These are phyloP conservation scores for Brachyhypopomus occidentalis DNA, from an alignment of 2,113 vertebrate genomes.

Conservation along the genomic window DNA sequence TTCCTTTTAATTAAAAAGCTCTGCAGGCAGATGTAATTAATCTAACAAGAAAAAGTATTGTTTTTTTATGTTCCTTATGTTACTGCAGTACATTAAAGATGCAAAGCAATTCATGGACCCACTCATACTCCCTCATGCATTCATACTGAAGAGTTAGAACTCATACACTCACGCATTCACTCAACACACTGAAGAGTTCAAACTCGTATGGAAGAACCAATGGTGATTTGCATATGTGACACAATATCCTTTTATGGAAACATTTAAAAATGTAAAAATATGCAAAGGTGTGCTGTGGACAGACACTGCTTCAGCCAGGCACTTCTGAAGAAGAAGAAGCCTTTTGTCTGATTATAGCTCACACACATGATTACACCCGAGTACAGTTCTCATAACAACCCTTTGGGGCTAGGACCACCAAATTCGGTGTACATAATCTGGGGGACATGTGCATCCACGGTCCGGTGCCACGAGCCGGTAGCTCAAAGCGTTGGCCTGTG, in stretches of 20 bases:
- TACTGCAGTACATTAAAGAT: not conserved
- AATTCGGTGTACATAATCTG: no score
- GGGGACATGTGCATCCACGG: no score
- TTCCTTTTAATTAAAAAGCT: slow-evolving; percentile 8
- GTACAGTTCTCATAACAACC: not conserved
- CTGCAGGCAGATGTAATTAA: slow-evolving; percentile 13
- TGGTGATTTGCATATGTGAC: not conserved
- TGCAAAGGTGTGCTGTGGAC: not conserved
- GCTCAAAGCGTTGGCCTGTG: no score
- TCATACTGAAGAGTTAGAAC: no score
- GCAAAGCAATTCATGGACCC: no score
- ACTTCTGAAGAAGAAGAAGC: not conserved
- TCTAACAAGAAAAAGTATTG: not conserved
- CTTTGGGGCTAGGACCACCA: no score
- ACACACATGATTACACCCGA: not conserved
- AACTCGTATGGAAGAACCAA: no score
- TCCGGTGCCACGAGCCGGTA: no score
- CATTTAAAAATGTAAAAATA: not conserved
- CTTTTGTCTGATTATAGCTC: slow-evolving; percentile 23
- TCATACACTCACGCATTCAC: no score
- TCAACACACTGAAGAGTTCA: no score
- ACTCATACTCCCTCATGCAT: no score
- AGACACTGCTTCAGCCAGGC: not conserved
- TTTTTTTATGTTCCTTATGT: not conserved
- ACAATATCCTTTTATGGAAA: no score